Evolutionary conservation across 1,140 invertebrate genomes (phyloP).

Genomic region (Drosophila virilis): DNA sequence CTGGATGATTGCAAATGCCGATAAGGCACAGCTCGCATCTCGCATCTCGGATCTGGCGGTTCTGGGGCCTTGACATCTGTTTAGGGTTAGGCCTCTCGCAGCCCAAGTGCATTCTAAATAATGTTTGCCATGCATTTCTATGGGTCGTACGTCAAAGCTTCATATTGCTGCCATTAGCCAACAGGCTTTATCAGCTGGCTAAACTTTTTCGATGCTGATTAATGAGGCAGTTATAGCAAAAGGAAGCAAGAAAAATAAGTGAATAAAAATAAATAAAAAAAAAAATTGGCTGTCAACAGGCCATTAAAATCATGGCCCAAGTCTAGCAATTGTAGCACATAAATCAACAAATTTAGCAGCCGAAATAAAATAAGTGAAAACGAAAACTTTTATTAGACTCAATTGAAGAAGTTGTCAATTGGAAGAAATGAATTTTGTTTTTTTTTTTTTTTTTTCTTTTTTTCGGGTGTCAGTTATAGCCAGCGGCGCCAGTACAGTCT

Average conservation of each 20-base stretch:
- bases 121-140: conserved; percentile 33
- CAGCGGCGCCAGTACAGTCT: conserved; percentile 26
- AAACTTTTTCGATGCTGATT: conserved; percentile 68
- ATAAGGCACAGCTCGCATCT: conserved; percentile 15
- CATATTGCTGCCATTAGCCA: background rate
- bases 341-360: conserved; percentile 71
- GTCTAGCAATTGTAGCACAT: conserved; percentile 54
- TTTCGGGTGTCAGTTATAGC: conserved; percentile 2
- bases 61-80: conserved; percentile 37
- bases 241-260: background rate
- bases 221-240: conserved; percentile 38
- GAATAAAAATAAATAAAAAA: background rate
- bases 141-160: conserved; percentile 26
- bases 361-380: conserved; percentile 19
- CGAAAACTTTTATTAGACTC: conserved; percentile 60
- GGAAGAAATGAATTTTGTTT: conserved; percentile 45
- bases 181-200: conserved; percentile 21
- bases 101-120: background rate
- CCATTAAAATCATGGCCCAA: conserved; percentile 72
- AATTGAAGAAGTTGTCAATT: conserved; percentile 68
- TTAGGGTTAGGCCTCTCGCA: conserved; percentile 9
- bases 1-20: conserved; percentile 7
- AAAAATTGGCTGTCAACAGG: conserved; percentile 10
- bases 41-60: conserved; percentile 7
- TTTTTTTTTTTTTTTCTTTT: too few species aligned